Evolutionary conservation across 2,888 invertebrate species (phyloP), one percentile per base, ranked within the genome.

Genomic region (Brachynemurus nebulosus): DNA sequence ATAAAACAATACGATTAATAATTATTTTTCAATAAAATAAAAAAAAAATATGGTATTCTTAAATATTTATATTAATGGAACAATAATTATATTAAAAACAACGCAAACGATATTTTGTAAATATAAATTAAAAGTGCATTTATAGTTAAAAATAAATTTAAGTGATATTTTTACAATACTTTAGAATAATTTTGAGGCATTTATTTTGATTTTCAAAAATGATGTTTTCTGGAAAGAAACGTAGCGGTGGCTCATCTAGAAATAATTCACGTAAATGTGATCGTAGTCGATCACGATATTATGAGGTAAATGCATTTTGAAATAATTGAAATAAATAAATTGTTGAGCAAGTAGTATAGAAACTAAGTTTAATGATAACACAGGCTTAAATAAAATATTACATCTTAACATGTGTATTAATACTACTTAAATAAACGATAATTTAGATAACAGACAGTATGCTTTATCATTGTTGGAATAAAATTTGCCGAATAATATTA

Each of bases 201-300:
- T n/a, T n/a, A n/a, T n/a, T n/a, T n/a, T n/a, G n/a, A n/a, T n/a
- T n/a, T n/a, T 12, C 3, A 30, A 37, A 19, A 20, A 37, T 37
- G 37, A 37, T 37, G 37, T 37, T 37, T 18, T 37, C 37, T 18
- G 37, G 37, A 11, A 37, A 37, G 20, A 37, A 37, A 37, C 37
- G 37, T 17, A 37, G 20, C 12, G 20, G 20, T 11, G 12, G 12
- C 8, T 19, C 19, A 18, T 17, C 37, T 7, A 37, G 37, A 11
- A 37, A 20, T 19, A 37, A n/a, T 19, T 37, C 37, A 20, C 18
- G 37, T 4, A 18, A 20, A 9, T 37, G 20, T 37, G 37, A 37
- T 19, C 37, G 37, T 19, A 20, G 18, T n/a, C 18, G 37, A 12
- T 6, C 37, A 20, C 16, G 37, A 19, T 37, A 37, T 37, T 20